Evolutionary conservation across 2,113 vertebrate genomes (phyloP), one percentile per base, ranked within the genome.

Genomic region (Micromys minutus): DNA sequence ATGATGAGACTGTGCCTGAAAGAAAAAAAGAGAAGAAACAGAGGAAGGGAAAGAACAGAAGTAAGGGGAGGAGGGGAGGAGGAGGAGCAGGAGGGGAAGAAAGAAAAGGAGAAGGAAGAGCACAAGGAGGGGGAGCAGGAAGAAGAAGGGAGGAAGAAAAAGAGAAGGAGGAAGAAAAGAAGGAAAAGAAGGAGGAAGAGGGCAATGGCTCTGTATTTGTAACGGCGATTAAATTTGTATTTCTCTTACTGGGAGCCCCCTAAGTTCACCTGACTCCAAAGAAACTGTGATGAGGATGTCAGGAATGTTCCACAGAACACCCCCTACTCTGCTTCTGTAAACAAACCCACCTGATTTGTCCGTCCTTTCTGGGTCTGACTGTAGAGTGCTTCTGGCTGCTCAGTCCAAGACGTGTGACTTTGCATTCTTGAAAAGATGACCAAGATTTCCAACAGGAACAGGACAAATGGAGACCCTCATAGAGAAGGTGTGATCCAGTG

Each of bases 361-460:
- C 39, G 11, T 57, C 29, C 74, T 45, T 39, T 67, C 45, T 71
- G 87, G 87, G 45, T 84, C 42, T 71, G 52, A 91, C n/a, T 55
- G 55, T 42, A 84, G 74, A 88, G 90, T 63, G 26, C 80, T 95
- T n/a, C 75, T 67, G 15, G 85, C 63, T 93, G 31, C 29, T 75
- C 22, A 45, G 39, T 29, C 47, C 17, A 79, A 79, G 50, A 52
- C 76, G 1, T 9, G 52, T 74, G 69, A 50, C 77, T 95, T 90
- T 55, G 69, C 9, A 61, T 42, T 36, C 85, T 39, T 31, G 86
- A 69, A 34, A 92, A 19, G 55, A 87, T 84, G 76, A 72, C 7
- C 87, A 61, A 67, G 65, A 77, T 92, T n/a, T 87, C 74, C 87
- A 45, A 75, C 17, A 94, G 39, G 22, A 75, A 81, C 59, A 61